Evolutionary conservation across 2,888 invertebrate species (phyloP).

Genomic region (Callyntrura guangdongensis): DNA sequence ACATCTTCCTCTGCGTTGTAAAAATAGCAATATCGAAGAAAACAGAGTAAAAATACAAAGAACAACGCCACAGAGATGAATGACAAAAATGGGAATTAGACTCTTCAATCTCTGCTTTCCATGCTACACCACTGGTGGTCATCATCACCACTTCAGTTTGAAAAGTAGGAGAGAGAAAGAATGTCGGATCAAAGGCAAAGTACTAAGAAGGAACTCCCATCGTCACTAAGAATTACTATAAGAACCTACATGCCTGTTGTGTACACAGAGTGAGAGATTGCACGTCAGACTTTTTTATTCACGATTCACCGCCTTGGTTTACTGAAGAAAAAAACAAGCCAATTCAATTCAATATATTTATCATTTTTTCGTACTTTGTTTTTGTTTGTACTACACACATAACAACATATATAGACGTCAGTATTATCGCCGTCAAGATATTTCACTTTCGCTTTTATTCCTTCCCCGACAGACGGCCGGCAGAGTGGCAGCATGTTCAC

Average conservation of each 20-base stretch:
- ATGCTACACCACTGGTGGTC: slow-evolving; percentile 23
- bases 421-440: neutral
- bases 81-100: slow-evolving; percentile 33
- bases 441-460: slow-evolving; percentile 1
- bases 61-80: neutral
- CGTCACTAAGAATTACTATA: slow-evolving; percentile 1
- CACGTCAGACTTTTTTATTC: neutral
- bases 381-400: slow-evolving; percentile 17
- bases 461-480: neutral
- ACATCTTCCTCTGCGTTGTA: neutral
- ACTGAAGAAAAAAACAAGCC: slow-evolving; percentile 11
- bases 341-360: slow-evolving; percentile 26
- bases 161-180: neutral
- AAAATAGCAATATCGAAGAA: neutral
- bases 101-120: slow-evolving; percentile 11
- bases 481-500: neutral
- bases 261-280: neutral
- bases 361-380: neutral
- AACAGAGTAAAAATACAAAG: slow-evolving; percentile 14
- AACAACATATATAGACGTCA: slow-evolving; percentile 11
- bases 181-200: neutral
- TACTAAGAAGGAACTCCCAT: neutral
- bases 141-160: slow-evolving; percentile 26
- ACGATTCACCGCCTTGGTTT: neutral
- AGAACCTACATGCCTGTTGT: neutral